Evolutionary conservation across 2,113 vertebrate species (phyloP).

Genomic region (Galemys pyrenaicus): DNA sequence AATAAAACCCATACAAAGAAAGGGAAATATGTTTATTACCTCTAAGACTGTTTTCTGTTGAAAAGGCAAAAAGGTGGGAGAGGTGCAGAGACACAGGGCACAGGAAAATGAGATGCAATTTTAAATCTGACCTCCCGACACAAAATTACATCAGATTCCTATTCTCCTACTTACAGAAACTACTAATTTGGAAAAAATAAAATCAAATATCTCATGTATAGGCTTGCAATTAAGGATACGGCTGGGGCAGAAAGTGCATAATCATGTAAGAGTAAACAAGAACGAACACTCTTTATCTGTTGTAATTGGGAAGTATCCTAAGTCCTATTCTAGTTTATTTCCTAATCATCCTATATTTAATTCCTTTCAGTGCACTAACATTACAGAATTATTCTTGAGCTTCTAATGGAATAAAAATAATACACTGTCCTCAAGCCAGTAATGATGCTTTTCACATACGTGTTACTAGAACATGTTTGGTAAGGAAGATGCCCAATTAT

Average conservation of each 20-base stretch:
- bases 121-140: not conserved
- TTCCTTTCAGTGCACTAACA: not conserved
- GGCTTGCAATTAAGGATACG: not conserved
- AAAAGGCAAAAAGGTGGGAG: not conserved
- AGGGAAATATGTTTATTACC: conserved; percentile 47
- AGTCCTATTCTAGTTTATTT: not conserved
- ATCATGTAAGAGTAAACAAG: not conserved
- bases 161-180: not conserved
- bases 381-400: conserved; percentile 18
- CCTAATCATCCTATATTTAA: not conserved
- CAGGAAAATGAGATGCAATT: not conserved
- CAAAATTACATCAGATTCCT: not conserved
- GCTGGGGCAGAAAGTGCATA: not conserved
- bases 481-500: not conserved
- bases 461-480: not conserved
- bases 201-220: conserved; percentile 1
- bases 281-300: not conserved
- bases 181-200: not conserved
- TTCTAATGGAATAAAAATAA: not conserved
- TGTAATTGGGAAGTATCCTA: not conserved
- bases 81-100: not conserved
- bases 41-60: not conserved
- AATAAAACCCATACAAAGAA: conserved; percentile 18
- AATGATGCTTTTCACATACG: not conserved
- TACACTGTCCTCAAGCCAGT: not conserved